Percentiles rank a stretch among this genome's conserved stretches.
Conservation (phyloP, 2,888 invertebrate species). For the Folsomia candida region DNA sequence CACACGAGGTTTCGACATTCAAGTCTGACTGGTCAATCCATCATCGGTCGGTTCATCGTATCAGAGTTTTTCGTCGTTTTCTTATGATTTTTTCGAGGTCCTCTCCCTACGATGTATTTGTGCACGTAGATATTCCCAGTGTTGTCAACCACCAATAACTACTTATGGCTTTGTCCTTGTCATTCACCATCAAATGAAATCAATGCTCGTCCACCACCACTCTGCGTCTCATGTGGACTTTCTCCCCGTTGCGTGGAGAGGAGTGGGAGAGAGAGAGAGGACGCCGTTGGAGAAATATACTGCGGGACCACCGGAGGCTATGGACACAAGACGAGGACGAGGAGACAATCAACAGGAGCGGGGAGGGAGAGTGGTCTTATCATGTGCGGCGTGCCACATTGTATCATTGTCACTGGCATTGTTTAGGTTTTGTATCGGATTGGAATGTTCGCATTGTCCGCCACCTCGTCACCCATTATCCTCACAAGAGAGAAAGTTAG, state of each 20-base stretch:
- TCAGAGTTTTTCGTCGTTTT: neutral
- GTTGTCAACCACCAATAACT: constrained; percentile 14
- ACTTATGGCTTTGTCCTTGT: constrained; percentile 9
- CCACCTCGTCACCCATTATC: neutral
- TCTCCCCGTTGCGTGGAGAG: too few relatives aligned
- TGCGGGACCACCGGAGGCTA: too few relatives aligned
- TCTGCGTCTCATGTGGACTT: too few relatives aligned
- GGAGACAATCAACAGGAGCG: too few relatives aligned
- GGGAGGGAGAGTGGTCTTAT: too few relatives aligned
- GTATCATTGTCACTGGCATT: neutral
- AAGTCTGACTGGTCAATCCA: neutral
- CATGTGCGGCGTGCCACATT: too few relatives aligned
- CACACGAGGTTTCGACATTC: neutral
- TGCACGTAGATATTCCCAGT: too few relatives aligned
- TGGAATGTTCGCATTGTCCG: neutral
- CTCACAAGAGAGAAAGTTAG: neutral
- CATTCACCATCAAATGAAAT: neutral
- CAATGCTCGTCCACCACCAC: too few relatives aligned
- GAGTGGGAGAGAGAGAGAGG: too few relatives aligned
- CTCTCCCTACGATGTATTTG: too few relatives aligned
- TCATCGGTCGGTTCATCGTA: neutral
- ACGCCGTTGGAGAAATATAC: too few relatives aligned
- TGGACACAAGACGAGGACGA: too few relatives aligned
- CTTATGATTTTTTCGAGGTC: neutral
- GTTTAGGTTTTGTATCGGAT: neutral